These are phyloP conservation scores for Rhopalosiphum nymphaeae DNA, from an alignment of 2,888 invertebrate species.

Conservation along the genomic window DNA sequence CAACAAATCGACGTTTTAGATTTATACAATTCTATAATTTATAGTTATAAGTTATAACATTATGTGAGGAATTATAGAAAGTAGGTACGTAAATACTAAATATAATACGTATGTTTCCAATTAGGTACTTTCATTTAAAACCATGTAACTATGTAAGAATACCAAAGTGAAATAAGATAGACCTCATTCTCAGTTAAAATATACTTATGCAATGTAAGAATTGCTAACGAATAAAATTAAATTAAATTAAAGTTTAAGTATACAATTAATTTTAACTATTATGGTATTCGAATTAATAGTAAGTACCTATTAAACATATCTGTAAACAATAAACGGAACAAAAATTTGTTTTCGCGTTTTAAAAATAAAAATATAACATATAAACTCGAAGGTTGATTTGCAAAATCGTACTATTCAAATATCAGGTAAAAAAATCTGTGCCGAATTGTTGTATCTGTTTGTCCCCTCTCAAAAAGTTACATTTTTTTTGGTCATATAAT, in stretches of 20 bases:
- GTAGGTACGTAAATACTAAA: background rate
- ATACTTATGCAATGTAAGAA: background rate
- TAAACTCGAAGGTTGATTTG: background rate
- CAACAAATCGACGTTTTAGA: background rate
- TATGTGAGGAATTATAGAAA: background rate
- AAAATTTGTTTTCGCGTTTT: background rate
- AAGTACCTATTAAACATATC: background rate
- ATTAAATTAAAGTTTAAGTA: background rate
- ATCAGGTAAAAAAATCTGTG: constrained; percentile 21
- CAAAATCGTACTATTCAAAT: background rate
- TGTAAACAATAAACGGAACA: background rate
- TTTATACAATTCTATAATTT: background rate
- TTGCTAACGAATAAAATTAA: background rate
- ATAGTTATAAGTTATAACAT: background rate
- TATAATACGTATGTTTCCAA: background rate
- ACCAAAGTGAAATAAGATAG: background rate
- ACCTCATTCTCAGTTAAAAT: background rate
- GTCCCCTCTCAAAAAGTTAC: background rate
- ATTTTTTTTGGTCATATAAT: background rate
- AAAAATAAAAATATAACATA: background rate
- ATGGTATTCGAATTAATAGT: background rate
- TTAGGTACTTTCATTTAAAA: background rate
- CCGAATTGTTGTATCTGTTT: background rate
- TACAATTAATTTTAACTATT: background rate
- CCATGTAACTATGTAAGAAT: background rate